A percentile compares a stretch with the other conserved stretches of the same genome.
Evolutionary conservation across 1,140 invertebrate genomes (phyloP).

Genomic region (Magallana angulata): DNA sequence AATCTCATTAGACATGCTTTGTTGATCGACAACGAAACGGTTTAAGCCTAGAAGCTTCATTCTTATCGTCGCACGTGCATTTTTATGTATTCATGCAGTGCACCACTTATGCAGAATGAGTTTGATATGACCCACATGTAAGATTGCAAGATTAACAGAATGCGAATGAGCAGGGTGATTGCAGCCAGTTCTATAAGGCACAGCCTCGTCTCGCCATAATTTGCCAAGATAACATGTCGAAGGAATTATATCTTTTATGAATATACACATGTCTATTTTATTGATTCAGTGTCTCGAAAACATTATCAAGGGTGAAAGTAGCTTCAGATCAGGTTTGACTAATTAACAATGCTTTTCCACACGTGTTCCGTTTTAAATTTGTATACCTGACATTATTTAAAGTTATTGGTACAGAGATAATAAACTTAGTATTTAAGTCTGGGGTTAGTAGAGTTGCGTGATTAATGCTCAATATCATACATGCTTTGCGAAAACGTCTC

Average conservation of each 20-base stretch:
- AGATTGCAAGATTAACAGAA: neutral
- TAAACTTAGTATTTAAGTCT: too few relatives aligned
- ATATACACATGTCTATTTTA: neutral
- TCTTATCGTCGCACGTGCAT: neutral
- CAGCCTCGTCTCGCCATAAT: neutral
- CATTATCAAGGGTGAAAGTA: neutral
- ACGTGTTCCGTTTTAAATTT: too few relatives aligned
- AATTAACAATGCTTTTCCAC: too few relatives aligned
- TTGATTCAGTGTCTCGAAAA: neutral
- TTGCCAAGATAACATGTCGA: slow-evolving; percentile 6
- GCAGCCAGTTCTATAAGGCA: neutral
- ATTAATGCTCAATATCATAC: too few relatives aligned
- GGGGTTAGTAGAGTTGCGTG: too few relatives aligned
- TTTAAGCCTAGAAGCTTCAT: too few relatives aligned
- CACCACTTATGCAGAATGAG: neutral
- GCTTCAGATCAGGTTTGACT: too few relatives aligned
- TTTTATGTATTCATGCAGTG: neutral
- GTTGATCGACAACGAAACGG: too few relatives aligned
- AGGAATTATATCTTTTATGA: neutral
- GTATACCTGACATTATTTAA: too few relatives aligned
- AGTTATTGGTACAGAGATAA: too few relatives aligned
- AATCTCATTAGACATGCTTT: too few relatives aligned
- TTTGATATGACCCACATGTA: slow-evolving; percentile 25
- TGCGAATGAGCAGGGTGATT: neutral
- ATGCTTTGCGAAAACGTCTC: too few relatives aligned